A percentile compares a stretch with the other conserved stretches of the same genome.
phyloP scores from a whole-genome alignment of 2,113 vertebrate species.

The Varanus komodoensis region DNA sequence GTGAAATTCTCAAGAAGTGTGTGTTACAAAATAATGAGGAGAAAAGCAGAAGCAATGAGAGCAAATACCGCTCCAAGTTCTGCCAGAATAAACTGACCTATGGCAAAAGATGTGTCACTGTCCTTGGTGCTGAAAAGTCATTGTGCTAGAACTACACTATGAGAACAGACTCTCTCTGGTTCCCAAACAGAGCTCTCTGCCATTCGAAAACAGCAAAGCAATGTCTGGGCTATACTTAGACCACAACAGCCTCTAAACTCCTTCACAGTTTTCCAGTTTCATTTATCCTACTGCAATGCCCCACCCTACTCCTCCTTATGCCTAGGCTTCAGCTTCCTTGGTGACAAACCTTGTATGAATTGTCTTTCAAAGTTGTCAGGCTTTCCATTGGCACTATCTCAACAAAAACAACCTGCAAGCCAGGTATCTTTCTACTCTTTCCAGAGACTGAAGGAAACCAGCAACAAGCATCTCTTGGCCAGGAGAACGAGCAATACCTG shows the following conservation, averaged over 20 bases:
- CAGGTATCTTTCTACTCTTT: neutral
- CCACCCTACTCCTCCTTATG: neutral
- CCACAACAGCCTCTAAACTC: neutral
- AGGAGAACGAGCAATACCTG: constrained; percentile 80
- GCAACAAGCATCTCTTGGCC: rapidly evolving
- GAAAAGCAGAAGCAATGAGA: neutral
- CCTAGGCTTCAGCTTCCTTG: neutral
- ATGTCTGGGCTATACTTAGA: neutral
- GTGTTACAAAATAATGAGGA: neutral
- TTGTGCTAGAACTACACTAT: neutral
- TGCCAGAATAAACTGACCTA: neutral
- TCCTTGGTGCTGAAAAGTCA: neutral
- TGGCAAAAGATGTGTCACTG: neutral
- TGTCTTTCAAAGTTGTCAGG: neutral
- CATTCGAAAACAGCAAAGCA: neutral
- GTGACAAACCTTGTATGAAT: neutral
- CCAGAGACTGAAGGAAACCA: rapidly evolving
- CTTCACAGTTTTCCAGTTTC: neutral
- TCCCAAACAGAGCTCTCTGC: neutral
- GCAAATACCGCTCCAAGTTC: neutral
- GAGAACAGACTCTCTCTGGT: neutral
- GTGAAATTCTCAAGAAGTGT: neutral
- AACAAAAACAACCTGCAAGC: no score
- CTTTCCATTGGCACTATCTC: neutral
- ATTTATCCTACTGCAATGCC: neutral